Conservation (phyloP, 2,888 invertebrate genomes). For the Vesta saturnalis region DNA sequence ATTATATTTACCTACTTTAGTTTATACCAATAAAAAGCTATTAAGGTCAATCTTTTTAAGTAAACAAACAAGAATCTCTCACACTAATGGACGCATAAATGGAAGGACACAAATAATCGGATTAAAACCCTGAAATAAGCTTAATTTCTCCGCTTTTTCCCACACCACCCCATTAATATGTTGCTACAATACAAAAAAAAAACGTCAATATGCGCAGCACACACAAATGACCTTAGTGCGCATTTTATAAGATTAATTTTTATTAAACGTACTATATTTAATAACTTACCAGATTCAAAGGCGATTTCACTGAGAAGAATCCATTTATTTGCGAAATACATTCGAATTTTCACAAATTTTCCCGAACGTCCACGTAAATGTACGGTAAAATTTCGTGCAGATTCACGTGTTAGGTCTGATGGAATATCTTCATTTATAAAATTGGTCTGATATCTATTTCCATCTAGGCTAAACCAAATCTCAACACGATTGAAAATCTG, state of each 20-base stretch:
- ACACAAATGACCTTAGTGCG: too few species aligned
- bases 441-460: constrained; percentile 76
- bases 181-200: constrained; percentile 12
- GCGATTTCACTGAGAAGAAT: constrained; percentile 89
- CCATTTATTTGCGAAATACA: constrained; percentile 85
- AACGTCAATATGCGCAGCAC: too few species aligned
- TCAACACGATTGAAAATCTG: constrained; percentile 71
- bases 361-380: constrained; percentile 79
- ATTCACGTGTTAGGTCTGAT: constrained; percentile 65
- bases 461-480: constrained; percentile 84
- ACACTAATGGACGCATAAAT: constrained; percentile 47
- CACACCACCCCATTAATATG: too few species aligned
- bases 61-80: constrained; percentile 36
- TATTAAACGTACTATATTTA: too few species aligned
- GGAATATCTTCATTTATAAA: constrained; percentile 72
- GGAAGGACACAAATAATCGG: constrained; percentile 41
- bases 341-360: constrained; percentile 76
- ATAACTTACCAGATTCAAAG: constrained; percentile 78
- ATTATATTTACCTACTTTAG: constrained; percentile 9
- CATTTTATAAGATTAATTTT: too few species aligned
- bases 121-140: too few species aligned
- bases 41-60: constrained; percentile 31
- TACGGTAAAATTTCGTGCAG: constrained; percentile 74
- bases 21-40: constrained; percentile 33
- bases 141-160: too few species aligned